Evolutionary conservation across 2,113 vertebrate species (phyloP), one percentile per base, ranked within the genome.

Genomic region (Chroicocephalus ridibundus): DNA sequence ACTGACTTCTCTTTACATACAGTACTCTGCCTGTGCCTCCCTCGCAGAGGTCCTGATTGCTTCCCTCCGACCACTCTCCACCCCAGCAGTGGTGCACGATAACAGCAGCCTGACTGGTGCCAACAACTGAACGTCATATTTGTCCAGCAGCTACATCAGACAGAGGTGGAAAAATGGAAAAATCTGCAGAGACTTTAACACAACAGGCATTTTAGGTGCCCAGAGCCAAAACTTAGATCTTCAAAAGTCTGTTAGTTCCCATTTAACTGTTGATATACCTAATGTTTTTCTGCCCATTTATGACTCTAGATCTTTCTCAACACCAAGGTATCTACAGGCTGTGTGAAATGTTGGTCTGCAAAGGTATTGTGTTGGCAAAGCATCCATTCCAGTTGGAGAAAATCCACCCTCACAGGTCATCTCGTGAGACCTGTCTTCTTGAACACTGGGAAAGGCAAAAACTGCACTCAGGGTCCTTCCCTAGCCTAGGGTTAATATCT

Each of bases 71-170:
- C 21, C 38, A 52, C 18, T 19, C 42, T 82, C 49, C 31, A 68
- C 8, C 11, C 31, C n/a, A 52, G 9, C 8, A 57, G 34, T 13
- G 52, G 17, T 51, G 19, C 3, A 1, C 51, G 44, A 12, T 40
- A 24, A 38, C 13, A 16, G 54, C 36, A 91, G 36, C 34, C 54
- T 91, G 55, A 22, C 31, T 68, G 19, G 34, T 81, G 40, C 34
- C 1, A 2, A 27, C 31, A 57, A 31, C 12, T 19, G 27, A 60
- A 52, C 0, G 0, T 40, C 15, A 0, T 24, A 7, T 74, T 77
- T 57, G 19, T 79, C 40, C 46, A 47, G 14, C 52, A 62, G 12
- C 47, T 82, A n/a, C 57, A 21, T 44, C 24, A 32, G 31, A 38
- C 4, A 51, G 40, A 82, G 26, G 26, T 58, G 6, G 24, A 8